phyloP scores from a whole-genome alignment of 1,140 invertebrate species.

The Heliconius hewitsoni region DNA sequence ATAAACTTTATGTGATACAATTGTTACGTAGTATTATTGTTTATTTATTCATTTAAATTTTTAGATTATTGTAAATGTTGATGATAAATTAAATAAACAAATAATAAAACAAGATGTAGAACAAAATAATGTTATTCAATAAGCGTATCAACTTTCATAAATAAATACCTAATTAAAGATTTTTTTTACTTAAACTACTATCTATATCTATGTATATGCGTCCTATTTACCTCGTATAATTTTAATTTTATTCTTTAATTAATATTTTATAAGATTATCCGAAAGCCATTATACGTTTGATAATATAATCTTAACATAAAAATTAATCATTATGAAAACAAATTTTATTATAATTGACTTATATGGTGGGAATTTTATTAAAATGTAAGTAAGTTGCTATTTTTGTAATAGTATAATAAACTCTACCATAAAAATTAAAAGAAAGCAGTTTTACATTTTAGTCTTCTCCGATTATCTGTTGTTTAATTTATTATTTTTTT shows the following conservation, averaged over 20 bases:
- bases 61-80: background rate
- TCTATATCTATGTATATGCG: too few relatives aligned
- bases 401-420: background rate
- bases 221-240: too few relatives aligned
- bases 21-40: conserved; percentile 3
- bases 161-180: too few relatives aligned
- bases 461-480: background rate
- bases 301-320: too few relatives aligned
- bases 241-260: too few relatives aligned
- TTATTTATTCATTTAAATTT: background rate
- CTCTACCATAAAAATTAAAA: background rate
- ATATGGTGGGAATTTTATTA: background rate
- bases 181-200: too few relatives aligned
- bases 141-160: too few relatives aligned
- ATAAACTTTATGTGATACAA: background rate
- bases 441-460: background rate
- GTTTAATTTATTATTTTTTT: background rate
- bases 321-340: background rate
- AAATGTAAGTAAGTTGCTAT: background rate
- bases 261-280: too few relatives aligned
- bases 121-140: too few relatives aligned
- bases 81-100: background rate
- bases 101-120: too few relatives aligned
- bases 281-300: too few relatives aligned
- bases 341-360: background rate